Conservation (phyloP, 2,113 vertebrate species). For the Podilymbus podiceps region DNA sequence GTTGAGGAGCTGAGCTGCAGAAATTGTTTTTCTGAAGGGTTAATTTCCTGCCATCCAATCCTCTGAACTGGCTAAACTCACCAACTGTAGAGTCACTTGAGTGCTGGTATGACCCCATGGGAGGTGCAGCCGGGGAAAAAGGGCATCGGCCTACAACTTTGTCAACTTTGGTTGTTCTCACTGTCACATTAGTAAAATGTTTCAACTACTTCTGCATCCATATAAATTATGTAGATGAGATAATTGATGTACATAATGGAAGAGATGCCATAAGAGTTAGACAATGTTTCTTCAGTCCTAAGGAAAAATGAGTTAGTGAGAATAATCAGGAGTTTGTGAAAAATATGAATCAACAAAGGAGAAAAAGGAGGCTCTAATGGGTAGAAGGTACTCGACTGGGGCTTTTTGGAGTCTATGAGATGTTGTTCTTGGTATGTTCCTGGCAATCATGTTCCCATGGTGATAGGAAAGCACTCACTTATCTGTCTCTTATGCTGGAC, state of each 20-base stretch:
- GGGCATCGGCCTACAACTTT: not conserved
- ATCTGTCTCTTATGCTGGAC: slow-evolving; percentile 28
- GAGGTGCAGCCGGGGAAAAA: not conserved
- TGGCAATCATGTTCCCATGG: slow-evolving; percentile 51
- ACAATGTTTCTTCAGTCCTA: not conserved
- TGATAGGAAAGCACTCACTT: slow-evolving; percentile 11
- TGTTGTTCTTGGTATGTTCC: slow-evolving; percentile 22
- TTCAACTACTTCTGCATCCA: not conserved
- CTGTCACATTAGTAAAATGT: not conserved
- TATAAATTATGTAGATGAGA: not conserved
- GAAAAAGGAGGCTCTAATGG: not conserved
- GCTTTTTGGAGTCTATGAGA: slow-evolving; percentile 16
- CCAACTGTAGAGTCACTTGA: not conserved
- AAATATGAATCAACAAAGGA: not conserved
- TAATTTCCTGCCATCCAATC: not conserved
- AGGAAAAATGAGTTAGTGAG: not conserved
- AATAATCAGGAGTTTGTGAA: not conserved
- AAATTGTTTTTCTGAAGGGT: not conserved
- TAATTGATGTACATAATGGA: not conserved
- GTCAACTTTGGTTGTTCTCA: not conserved
- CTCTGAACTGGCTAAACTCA: not conserved
- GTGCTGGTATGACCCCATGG: not conserved
- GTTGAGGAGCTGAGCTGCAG: not conserved
- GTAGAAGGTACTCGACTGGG: not conserved
- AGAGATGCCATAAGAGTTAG: not conserved